Conservation (phyloP, 2,113 vertebrate genomes). For the Clupea harengus region DNA sequence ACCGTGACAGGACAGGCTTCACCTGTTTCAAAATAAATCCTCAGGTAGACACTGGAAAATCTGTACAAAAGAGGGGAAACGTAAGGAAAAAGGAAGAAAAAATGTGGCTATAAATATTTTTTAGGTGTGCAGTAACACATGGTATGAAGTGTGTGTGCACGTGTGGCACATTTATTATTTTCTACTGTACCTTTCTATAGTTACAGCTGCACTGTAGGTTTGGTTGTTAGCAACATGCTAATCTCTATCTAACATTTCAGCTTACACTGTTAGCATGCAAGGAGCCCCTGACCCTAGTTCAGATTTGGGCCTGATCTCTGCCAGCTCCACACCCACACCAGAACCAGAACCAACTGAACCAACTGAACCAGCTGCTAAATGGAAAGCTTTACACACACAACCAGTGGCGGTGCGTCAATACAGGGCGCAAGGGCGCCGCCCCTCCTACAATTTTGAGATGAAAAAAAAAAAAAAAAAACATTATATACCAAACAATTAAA, state of each 20-base stretch:
- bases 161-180: not conserved
- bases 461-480: too few species aligned
- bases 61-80: constrained; percentile 47
- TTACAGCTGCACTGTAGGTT: not conserved
- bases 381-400: too few species aligned
- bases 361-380: not conserved
- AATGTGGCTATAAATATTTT: not conserved
- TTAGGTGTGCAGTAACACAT: not conserved
- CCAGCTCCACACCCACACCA: not conserved
- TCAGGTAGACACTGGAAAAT: constrained; percentile 54
- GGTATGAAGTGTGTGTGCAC: not conserved
- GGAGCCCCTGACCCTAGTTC: not conserved
- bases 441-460: too few species aligned
- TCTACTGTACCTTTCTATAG: not conserved
- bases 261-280: not conserved
- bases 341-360: not conserved
- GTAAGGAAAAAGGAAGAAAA: not conserved
- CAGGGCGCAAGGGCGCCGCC: too few species aligned
- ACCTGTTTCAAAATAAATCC: constrained; percentile 70
- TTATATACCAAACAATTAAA: too few species aligned
- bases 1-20: constrained; percentile 41
- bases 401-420: too few species aligned
- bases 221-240: not conserved
- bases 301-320: not conserved
- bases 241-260: not conserved